Base-by-base conservation (phyloP, 2,113 vertebrate species). In the Otus sunia region DNA sequence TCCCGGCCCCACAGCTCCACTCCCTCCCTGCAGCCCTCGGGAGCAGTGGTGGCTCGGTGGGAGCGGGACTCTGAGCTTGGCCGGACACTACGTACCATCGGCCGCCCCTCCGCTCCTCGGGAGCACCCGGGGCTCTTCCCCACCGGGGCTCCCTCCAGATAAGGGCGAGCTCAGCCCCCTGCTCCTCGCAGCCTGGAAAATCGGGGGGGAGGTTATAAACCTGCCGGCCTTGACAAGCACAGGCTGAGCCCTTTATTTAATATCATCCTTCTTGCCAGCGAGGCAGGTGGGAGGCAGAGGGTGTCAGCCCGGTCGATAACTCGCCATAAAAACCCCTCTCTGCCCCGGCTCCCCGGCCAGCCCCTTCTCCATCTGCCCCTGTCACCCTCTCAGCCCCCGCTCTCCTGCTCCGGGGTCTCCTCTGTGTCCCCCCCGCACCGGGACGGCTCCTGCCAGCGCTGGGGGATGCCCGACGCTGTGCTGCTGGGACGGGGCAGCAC, bases 381-480 rank as follows among this genome's bases (percentile, higher is more conserved):
- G 30, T 11, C 10, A 1, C 12, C 23, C 49, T 43, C 30, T n/a
- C 22, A 67, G 39, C 41, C 52, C 39, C 39, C 4, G 0, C 18
- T 66, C 39, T 34, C 32, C 41, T 8, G 39, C 47, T 27, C 60
- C 5, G 4, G 12, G 21, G 72, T 12, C 64, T 58, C 27, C 79
- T 86, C 76, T 45, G 49, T 10, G 8, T 68, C 30, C 47, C 21
- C 26, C 27, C 53, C 17, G 15, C 72, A 11, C 15, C 3, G 47
- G n/a, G 30, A 29, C 1, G 22, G 32, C 53, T 72, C 41, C 49
- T 12, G 19, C 20, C 58, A 32, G 21, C 27, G 47, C 56, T 30
- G 41, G 3, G 22, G 89, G 29, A 37, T 50, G 22, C 43, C 64
- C 5, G 1, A 6, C 30, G 27, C 23, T 34, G 32, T 0, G 0